Conservation (phyloP, 2,888 invertebrate species). For the Gymnoscelis rufifasciata region DNA sequence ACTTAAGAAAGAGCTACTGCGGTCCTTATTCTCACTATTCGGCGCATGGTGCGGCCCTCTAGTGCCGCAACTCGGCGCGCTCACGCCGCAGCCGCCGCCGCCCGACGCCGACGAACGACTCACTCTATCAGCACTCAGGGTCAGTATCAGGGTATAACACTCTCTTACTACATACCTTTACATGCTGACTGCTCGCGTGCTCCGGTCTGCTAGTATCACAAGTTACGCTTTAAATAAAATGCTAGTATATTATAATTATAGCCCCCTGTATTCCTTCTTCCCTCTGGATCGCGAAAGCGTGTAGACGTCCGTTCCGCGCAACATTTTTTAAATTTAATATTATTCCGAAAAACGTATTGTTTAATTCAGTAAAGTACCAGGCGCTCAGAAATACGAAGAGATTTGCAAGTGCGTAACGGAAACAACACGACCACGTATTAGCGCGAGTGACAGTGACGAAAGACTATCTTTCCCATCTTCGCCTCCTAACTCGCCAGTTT, state of each 20-base stretch:
- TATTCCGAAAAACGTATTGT: no score
- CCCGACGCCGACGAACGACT: conserved; percentile 78
- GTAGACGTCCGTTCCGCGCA: background rate
- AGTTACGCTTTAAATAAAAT: no score
- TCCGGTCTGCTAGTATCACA: no score
- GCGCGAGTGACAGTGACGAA: background rate
- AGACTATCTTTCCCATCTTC: background rate
- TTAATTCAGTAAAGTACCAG: no score
- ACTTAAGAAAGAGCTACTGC: conserved; percentile 90
- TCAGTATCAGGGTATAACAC: no score
- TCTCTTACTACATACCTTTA: no score
- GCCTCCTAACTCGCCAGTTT: background rate
- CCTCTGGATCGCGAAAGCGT: background rate
- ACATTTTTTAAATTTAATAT: background rate
- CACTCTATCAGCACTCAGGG: conserved; percentile 81
- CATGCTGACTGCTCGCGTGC: no score
- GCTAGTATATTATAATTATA: no score
- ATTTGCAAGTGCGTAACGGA: background rate
- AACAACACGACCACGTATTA: background rate
- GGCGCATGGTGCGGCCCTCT: conserved; percentile 96
- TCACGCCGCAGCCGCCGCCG: conserved; percentile 54
- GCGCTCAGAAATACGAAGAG: background rate
- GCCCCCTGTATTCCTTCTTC: no score
- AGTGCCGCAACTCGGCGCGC: conserved; percentile 82
- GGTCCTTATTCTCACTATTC: conserved; percentile 93